Base-by-base conservation (phyloP, 1,140 invertebrate species). In the Neodiprion pinetum region DNA sequence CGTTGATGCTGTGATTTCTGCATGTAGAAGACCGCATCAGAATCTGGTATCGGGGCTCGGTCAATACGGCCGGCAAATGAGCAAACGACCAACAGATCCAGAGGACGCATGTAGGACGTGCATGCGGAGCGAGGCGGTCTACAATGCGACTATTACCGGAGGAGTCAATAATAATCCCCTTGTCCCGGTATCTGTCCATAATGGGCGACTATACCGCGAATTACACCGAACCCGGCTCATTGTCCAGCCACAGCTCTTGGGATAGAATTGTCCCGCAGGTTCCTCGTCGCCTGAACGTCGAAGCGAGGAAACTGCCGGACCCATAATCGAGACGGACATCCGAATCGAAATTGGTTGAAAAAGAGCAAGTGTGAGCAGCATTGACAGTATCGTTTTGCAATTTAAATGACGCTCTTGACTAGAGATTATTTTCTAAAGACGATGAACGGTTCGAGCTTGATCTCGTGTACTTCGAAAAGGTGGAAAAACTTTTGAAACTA, bases 121-220 rank as follows among this genome's bases (percentile, higher is more conserved):
- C 77, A 80, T 73, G 77, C 81, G 79, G 75, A 80, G 53, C 78
- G 78, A 74, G 79, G 79, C 80, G 85, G 83, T 83, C 81, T 81
- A 80, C 83, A 83, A 78, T 81, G 81, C 81, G 84, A 87, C 85
- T 85, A 87, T 88, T 85, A 83, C 83, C 83, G 79, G 82, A 61
- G 53, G 84, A 86, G 86, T 88, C 86, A 88, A 88, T 86, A 87
- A 85, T 84, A 84, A 86, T 82, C 82, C 83, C 82, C 83, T 84
- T 83, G 84, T 84, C 80, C 80, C 71, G 75, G 75, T 11, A 12
- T 79, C 78, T 71, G 76, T 75, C 80, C 79, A 85, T 85, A 85
- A 85, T 83, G 81, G 82, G 74, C 11, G 11, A 61, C 11, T 61
- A 61, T 72, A 72, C 68, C 74, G 78, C 82, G 82, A 87, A 85